A percentile compares a stretch with the other conserved stretches of the same genome.
Conservation (phyloP, 2,888 invertebrate genomes). For the Boloria euphrosyne region DNA sequence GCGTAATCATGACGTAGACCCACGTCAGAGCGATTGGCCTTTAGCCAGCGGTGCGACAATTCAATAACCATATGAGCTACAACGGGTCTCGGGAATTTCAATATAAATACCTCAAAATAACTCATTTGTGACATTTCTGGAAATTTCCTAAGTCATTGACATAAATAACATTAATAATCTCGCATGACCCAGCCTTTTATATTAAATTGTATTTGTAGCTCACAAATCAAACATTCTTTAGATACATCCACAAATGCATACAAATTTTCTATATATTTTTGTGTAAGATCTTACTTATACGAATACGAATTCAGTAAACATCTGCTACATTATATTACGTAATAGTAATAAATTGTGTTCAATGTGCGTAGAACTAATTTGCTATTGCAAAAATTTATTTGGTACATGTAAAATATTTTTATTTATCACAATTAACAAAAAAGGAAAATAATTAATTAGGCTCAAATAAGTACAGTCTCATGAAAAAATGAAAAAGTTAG, state of each 20-base stretch:
- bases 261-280: too few species aligned
- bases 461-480: not conserved
- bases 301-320: too few species aligned
- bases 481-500: too few species aligned
- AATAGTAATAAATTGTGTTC: too few species aligned
- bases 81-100: conserved; percentile 2
- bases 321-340: too few species aligned
- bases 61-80: conserved; percentile 30
- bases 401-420: not conserved
- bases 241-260: too few species aligned
- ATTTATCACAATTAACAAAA: conserved; percentile 5
- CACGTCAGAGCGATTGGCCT: conserved; percentile 31
- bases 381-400: too few species aligned
- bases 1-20: conserved; percentile 31
- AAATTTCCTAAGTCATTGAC: not conserved
- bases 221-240: too few species aligned
- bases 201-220: too few species aligned
- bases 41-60: conserved; percentile 36
- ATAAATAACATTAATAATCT: too few species aligned
- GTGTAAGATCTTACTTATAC: too few species aligned
- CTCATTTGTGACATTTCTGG: conserved; percentile 3
- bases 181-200: not conserved
- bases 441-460: conserved; percentile 2
- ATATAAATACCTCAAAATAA: conserved; percentile 6
- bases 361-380: too few species aligned